These are phyloP conservation scores for Trididemnum clinides DNA, from an alignment of 23 tunicate species.

Conservation along the genomic window DNA sequence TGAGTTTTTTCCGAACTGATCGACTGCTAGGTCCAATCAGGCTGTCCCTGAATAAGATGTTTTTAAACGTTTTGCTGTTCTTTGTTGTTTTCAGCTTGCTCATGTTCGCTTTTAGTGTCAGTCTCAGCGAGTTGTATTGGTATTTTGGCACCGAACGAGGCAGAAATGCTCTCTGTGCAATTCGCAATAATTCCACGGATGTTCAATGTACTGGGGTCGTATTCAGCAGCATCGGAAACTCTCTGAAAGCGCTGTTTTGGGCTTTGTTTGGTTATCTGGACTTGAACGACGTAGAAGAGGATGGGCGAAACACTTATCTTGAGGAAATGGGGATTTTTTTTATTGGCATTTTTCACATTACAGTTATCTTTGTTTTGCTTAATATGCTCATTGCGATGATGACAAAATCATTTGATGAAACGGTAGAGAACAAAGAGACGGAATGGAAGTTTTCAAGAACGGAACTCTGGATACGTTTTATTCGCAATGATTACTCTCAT, in stretches of 20 bases:
- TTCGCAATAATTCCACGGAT: neutral
- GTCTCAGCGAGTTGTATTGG: conserved; percentile 13
- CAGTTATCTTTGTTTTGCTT: neutral
- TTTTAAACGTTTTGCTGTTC: neutral
- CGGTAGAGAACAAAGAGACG: neutral
- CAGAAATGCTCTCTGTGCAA: neutral
- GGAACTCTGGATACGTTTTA: conserved; percentile 2
- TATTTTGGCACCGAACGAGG: neutral
- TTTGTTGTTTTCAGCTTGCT: neutral
- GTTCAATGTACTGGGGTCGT: neutral
- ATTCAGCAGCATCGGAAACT: neutral
- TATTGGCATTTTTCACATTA: neutral
- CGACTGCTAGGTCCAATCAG: neutral
- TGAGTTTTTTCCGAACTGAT: neutral
- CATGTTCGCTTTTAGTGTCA: conserved; percentile 7
- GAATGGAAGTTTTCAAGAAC: conserved; percentile 15
- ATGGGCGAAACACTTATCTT: neutral
- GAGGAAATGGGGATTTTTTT: neutral
- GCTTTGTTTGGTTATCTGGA: neutral
- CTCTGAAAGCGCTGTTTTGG: no score
- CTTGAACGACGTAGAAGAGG: neutral
- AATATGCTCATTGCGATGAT: conserved; percentile 24
- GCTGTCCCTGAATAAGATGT: neutral
- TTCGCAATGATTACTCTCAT: neutral
- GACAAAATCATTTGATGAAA: conserved; percentile 3